A percentile compares a stretch with the other conserved stretches of the same genome.
phyloP scores from a whole-genome alignment of 2,888 invertebrate genomes.

The Troides oblongomaculatus region DNA sequence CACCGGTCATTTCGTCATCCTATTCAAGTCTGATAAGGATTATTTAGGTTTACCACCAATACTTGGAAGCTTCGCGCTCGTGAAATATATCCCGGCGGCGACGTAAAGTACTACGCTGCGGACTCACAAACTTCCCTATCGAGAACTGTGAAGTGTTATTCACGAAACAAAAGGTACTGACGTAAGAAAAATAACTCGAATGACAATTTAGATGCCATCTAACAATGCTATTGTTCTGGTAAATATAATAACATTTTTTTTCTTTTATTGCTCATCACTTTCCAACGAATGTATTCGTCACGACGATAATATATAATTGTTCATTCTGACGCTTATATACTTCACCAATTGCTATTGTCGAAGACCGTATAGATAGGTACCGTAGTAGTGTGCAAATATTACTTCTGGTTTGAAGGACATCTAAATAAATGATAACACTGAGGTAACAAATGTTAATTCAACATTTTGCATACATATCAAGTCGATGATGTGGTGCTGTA shows the following conservation, averaged over 20 bases:
- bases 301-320: background rate
- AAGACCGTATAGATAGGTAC: no score
- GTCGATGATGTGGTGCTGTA: no score
- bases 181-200: background rate
- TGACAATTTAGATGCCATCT: background rate
- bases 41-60: slow-evolving; percentile 20
- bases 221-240: background rate
- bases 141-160: slow-evolving; percentile 4
- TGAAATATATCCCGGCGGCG: background rate
- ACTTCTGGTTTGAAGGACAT: no score
- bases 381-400: no score
- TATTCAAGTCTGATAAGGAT: slow-evolving; percentile 30
- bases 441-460: no score
- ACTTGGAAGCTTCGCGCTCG: slow-evolving; percentile 10
- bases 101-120: background rate
- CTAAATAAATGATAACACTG: no score
- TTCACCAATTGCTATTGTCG: background rate
- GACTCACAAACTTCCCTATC: slow-evolving; percentile 2
- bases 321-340: background rate
- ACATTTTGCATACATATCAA: no score
- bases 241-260: background rate
- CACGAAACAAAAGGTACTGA: background rate
- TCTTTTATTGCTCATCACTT: background rate
- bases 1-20: slow-evolving; percentile 39
- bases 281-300: background rate